Evolutionary conservation across 2,888 invertebrate genomes (phyloP), one percentile per base, ranked within the genome.

Genomic region (Bellardia bayeri): DNA sequence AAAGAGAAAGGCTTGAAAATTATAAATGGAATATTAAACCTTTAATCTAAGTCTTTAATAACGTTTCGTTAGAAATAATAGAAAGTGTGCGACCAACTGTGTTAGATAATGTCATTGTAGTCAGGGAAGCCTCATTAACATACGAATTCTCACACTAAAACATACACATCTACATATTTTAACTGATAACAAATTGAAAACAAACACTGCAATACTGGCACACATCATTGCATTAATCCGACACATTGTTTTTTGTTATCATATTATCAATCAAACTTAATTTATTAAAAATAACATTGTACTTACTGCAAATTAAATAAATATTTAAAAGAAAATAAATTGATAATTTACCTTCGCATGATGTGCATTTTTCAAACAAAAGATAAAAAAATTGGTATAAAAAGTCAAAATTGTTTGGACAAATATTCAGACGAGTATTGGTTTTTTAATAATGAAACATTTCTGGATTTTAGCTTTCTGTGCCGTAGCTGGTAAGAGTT

Each of bases 401-500:
- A 68, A 68, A 23, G 11, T 7, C 30, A 8, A 49, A 0, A 14
- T 13, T 13, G 49, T 13, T 7, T 8, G 30, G 9, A 51, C 37
- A 51, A 11, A 14, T 7, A 49, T 3, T 30, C 23, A 56, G 23
- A 23, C 23, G 23, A 1, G 23, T 30, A 30, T 23, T 23, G 16
- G 9, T 23, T 30, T 56, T 61, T 33, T 13, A 13, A 33, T 33
- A 6, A 61, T 61, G 61, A 33, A 61, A 61, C 61, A 2, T 14
- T 1, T 61, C 7, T 54, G 5, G 33, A 11, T 74, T 7, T 49
- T 85, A 11, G 64, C 63, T 33, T 40, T 85, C 1, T 76, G 69
- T 49, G 71, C 71, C 23, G 58, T 49, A 11, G 49, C 81, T 58
- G 75, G 81, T 85, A 76, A 71, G 23, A 16, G 40, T 11, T 58